Base-by-base conservation (phyloP, 35 echinoderm and acorn worm genomes). In the Lytechinus pictus region DNA sequence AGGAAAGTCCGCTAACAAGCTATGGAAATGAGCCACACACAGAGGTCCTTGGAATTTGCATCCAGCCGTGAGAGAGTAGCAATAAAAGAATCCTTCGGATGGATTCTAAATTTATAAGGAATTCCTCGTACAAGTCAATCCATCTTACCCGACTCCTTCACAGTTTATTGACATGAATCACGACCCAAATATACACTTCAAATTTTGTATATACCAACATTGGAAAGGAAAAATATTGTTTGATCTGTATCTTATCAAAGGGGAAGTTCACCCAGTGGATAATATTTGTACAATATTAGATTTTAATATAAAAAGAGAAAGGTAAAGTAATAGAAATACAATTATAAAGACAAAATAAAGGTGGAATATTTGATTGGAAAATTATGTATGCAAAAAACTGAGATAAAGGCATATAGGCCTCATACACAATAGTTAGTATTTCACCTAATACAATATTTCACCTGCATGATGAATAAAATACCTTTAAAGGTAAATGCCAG, bases 1-100 rank as follows among this genome's bases (percentile, higher is more conserved):
- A 90, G 88, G 88, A 90, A 90, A 90, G 88, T 90, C 88, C 88
- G 88, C 88, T 90, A 90, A 90, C 88, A 54, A 90, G 88, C 27
- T 24, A 52, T 90, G 88, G 88, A 90, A 52, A 29, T 90, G 88
- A 90, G 88, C 88, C 52, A 54, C 88, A 90, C 88, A 90, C 88
- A 52, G 28, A 28, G 88, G 29, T 13, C 88, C 52, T 90, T 44
- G 88, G 52, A 90, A 52, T 90, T 90, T 90, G 29, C 88, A 52
- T 90, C 88, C 88, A 52, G 29, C 52, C 52, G 28, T 90, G 52
- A 90, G 29, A 90, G 66, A 4, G 21, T 19, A 79, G 66, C 21
- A 79, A 79, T 12, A 16, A 79, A 24, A 79, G 21, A 79, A 79
- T 79, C 66, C 66, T 4, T 79, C 66, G 66, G 66, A 79, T 79